These are phyloP conservation scores for Gorsachius magnificus DNA, from an alignment of 2,797 vertebrate genomes.

Conservation along the genomic window DNA sequence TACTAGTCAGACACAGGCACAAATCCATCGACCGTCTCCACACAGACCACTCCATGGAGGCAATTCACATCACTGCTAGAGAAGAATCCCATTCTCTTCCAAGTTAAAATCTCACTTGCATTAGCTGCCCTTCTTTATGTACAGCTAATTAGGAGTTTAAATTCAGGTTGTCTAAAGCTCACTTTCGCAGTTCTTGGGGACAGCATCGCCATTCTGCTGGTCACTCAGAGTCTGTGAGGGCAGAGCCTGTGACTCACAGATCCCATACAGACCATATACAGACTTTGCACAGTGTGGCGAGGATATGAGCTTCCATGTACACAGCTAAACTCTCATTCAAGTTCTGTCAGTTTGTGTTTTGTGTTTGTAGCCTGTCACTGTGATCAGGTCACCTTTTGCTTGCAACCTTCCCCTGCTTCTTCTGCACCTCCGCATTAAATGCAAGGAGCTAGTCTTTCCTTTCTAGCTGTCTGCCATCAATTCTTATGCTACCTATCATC, in stretches of 20 bases:
- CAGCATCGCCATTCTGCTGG: neutral
- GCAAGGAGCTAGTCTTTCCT: neutral
- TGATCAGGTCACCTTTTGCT: neutral
- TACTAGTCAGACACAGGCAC: neutral
- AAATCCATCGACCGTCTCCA: neutral
- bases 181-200: neutral
- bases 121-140: neutral
- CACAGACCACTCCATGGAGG: neutral
- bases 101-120: neutral
- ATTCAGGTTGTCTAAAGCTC: neutral
- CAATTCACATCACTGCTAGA: neutral
- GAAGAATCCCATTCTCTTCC: neutral
- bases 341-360: neutral
- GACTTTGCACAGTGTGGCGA: accelerated
- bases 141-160: neutral
- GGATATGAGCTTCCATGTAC: neutral
- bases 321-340: neutral
- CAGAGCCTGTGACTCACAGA: neutral
- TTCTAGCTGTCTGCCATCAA: neutral
- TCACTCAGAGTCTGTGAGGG: neutral
- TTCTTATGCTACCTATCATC: neutral
- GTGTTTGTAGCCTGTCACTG: neutral
- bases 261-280: neutral
- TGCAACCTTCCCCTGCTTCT: neutral
- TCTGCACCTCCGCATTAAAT: neutral